Base-by-base conservation (phyloP, 2,113 vertebrate genomes). In the Nannobrachium achirus region DNA sequence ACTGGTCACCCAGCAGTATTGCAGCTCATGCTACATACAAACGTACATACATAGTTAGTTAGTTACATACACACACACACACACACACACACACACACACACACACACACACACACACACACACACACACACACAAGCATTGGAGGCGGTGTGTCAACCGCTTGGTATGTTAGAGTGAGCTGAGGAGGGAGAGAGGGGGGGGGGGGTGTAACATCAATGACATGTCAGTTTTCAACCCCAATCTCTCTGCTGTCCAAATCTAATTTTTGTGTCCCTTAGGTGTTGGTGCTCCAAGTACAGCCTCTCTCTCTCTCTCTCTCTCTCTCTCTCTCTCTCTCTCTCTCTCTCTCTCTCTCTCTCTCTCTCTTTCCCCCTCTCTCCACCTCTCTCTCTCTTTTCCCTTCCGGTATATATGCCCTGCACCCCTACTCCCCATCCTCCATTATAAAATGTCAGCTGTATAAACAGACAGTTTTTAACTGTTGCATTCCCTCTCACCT, bases 361-460 rank as follows among this genome's bases (percentile, higher is more conserved):
- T n/a, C n/a, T n/a, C n/a, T n/a, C n/a, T n/a, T n/a, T n/a, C n/a
- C n/a, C 52, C 25, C 52, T 33, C 11, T 33, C 10, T 55, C 10
- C 0, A 3, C 10, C 18, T 55, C 8, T 55, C 19, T 55, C 8
- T 13, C 18, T 38, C 3, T 14, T 10, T 10, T 7, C 18, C 18
- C 18, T 8, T 50, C 48, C n/a, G 39, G 57, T 45, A 38, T 11
- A 18, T 20, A 14, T 50, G 14, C n/a, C 46, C 45, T 63, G n/a
- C 18, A 38, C 49, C 20, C 39, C 40, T 18, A 7, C 59, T 8
- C n/a, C 39, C 48, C 60, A 14, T 33, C 25, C 45, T 46, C 16
- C 45, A n/a, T 19, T 6, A 39, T 40, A 42, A 65, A 60, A 76
- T 55, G 41, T 70, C 67, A 76, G n/a, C 48, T 13, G 7, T 42